Percentiles rank a stretch among this genome's conserved stretches.
These are phyloP conservation scores for Lepisosteus osseus DNA, from an alignment of 2,113 vertebrate species.

Conservation along the genomic window DNA sequence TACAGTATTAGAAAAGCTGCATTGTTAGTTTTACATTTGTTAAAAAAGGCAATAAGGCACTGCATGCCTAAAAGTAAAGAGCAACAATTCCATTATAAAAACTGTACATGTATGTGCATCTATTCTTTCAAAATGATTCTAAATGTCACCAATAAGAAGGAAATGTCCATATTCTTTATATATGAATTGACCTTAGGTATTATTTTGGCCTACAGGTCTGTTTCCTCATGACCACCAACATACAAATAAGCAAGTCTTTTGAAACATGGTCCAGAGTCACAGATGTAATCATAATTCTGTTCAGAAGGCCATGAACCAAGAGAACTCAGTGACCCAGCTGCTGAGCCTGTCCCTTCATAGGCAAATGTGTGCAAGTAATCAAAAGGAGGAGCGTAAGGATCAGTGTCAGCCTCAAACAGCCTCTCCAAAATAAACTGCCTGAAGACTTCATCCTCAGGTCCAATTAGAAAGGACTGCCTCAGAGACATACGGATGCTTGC, in stretches of 20 bases:
- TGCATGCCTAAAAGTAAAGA: background rate
- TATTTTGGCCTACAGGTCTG: constrained; percentile 45
- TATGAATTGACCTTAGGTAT: background rate
- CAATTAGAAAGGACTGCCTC: constrained; percentile 77
- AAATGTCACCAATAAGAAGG: background rate
- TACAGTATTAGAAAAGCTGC: background rate
- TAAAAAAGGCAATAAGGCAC: background rate
- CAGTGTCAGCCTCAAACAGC: constrained; percentile 78
- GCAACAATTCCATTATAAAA: background rate
- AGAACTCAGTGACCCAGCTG: constrained; percentile 85
- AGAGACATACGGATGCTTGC: constrained; percentile 74
- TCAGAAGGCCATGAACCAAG: constrained; percentile 61
- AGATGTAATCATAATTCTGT: constrained; percentile 51
- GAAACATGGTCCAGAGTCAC: constrained; percentile 56
- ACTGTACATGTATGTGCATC: background rate
- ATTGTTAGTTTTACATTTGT: background rate
- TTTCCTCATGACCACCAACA: constrained; percentile 47
- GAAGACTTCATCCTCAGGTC: constrained; percentile 80
- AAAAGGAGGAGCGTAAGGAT: constrained; percentile 73
- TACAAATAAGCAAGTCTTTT: constrained; percentile 66
- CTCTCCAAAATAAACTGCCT: constrained; percentile 83
- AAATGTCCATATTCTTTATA: background rate
- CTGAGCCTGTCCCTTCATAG: constrained; percentile 81
- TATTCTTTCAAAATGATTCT: background rate
- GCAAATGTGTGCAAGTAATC: constrained; percentile 80